phyloP scores from a whole-genome alignment of 2,797 vertebrate species.

The Syngnathus acus region DNA sequence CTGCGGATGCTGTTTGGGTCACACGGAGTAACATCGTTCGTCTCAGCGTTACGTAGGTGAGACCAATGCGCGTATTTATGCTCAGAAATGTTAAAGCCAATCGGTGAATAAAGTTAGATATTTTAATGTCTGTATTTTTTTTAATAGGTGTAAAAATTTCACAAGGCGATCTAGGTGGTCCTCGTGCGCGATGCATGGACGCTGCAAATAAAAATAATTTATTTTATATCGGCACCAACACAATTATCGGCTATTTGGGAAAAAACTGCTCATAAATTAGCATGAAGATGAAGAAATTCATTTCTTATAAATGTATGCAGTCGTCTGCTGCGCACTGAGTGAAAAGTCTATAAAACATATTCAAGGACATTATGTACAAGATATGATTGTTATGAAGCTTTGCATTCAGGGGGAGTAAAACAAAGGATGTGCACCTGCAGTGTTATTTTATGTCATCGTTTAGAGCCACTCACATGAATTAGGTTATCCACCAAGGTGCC shows the following conservation, averaged over 20 bases:
- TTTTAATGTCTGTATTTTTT: conserved; percentile 11
- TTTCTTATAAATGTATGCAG: not conserved
- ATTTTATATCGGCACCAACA: not conserved
- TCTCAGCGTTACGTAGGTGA: conserved; percentile 46
- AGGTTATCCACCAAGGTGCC: not conserved
- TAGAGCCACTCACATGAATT: not conserved
- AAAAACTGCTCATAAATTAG: not conserved
- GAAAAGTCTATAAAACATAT: not conserved
- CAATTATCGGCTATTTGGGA: not conserved
- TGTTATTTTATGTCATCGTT: not conserved
- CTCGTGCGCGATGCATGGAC: not conserved
- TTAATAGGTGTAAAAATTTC: not conserved
- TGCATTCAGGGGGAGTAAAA: not conserved
- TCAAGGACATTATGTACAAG: not conserved
- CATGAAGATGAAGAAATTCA: not conserved
- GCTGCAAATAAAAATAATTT: not conserved
- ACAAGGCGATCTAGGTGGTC: not conserved
- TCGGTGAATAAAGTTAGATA: not conserved
- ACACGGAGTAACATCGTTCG: conserved; percentile 2
- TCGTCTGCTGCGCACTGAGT: not conserved
- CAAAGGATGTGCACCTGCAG: not conserved
- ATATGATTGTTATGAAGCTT: not conserved
- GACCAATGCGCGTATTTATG: conserved; percentile 32
- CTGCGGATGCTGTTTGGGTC: conserved; percentile 46
- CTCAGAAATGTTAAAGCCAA: not conserved